Evolutionary conservation across 2,888 invertebrate species (phyloP).

Genomic region (Drosophila nigricruria): DNA sequence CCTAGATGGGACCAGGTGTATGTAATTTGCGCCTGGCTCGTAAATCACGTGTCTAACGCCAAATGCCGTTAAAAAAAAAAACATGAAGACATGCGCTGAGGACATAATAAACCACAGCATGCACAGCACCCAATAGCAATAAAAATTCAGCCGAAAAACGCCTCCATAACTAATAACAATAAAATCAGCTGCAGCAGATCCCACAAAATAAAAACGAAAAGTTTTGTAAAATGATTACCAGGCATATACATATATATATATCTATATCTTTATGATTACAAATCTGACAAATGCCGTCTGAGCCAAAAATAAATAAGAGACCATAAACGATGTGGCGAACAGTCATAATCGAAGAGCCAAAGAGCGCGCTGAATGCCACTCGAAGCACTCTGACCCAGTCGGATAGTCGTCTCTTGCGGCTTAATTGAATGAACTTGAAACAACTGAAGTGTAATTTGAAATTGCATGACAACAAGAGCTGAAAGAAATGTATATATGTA

Average conservation of each 20-base stretch:
- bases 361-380: conserved; percentile 47
- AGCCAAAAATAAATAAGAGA: conserved; percentile 28
- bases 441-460: conserved; percentile 65
- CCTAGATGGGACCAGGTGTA: conserved; percentile 5
- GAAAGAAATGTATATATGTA: conserved; percentile 2
- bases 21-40: conserved; percentile 46
- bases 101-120: conserved; percentile 36
- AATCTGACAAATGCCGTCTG: conserved; percentile 28
- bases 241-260: conserved; percentile 4
- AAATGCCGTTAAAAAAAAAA: conserved; percentile 40
- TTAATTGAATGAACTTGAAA: conserved; percentile 74
- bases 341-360: conserved; percentile 31
- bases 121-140: conserved; percentile 24
- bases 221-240: conserved; percentile 13
- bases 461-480: conserved; percentile 29
- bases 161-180: conserved; percentile 50
- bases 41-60: conserved; percentile 66
- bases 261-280: conserved; percentile 31
- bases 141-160: conserved; percentile 49
- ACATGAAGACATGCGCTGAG: conserved; percentile 60
- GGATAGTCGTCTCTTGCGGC: conserved; percentile 26
- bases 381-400: conserved; percentile 32
- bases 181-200: conserved; percentile 22
- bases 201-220: neutral
- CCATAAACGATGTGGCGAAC: conserved; percentile 15